Base-by-base conservation (phyloP, 2,797 vertebrate genomes). In the Vireo griseus region DNA sequence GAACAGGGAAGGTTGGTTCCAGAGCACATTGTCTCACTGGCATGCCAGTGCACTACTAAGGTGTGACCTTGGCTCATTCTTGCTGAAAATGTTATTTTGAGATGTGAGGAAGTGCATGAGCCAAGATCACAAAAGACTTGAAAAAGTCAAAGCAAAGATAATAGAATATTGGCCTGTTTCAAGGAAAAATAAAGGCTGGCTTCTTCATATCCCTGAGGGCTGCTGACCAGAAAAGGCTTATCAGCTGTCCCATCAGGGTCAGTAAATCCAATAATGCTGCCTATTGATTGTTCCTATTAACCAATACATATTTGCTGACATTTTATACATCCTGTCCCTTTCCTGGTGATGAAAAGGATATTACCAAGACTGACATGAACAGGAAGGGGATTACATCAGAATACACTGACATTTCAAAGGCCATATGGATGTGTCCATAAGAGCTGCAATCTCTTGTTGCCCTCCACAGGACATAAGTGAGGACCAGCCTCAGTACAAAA, bases 371-470 rank as follows among this genome's bases (percentile, higher is more conserved):
- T 37, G 25, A 68, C 50, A 35, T 1, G 37, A 85, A 55, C 17
- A 33, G 14, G 10, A 22, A 42, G 7, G 6, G 17, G 16, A 5
- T 55, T 77, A 48, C 14, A 26, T 11, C 40, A 77, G 33, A 62
- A 67, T 3, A 47, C 4, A n/a, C 1, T 15, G 57, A 66, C 2
- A 20, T 90, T 76, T 73, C 59, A 33, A 73, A 86, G 40, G 47
- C 10, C 35, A 24, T 3, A 9, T 20, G 8, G 31, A 28, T 28
- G 16, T 3, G 3, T 10, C 15, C 0, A 1, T 10, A 44, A 4
- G 4, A 92, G 57, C 16, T 67, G 29, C 42, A 71, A 10, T 13
- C 25, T 1, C 9, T 63, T 25, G 1, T 21, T 81, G 22, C 31
- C 45, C 29, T 72, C 54, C 42, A 63, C 10, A 33, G 18, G 35